Conservation (phyloP, 2,113 vertebrate genomes). For the Thunnus maccoyii region DNA sequence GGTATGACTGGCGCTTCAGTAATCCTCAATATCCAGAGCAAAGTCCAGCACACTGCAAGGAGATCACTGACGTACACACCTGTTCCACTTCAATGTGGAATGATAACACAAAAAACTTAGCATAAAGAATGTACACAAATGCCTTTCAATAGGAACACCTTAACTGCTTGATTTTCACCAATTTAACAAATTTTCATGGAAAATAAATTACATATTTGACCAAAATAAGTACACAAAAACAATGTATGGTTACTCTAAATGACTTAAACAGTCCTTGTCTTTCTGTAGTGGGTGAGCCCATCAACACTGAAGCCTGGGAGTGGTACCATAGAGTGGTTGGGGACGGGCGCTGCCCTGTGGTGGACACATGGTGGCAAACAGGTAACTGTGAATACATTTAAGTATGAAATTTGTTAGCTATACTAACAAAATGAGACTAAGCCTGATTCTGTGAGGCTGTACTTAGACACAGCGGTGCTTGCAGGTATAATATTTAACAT, state of each 20-base stretch:
- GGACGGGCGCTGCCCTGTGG: conserved; percentile 76
- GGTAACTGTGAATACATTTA: conserved; percentile 61
- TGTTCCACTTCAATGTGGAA: background rate
- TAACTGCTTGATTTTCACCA: background rate
- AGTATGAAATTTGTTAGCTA: background rate
- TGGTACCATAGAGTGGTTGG: conserved; percentile 83
- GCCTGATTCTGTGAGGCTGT: too few species aligned
- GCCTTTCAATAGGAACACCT: background rate
- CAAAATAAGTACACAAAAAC: background rate
- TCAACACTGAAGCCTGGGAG: conserved; percentile 84
- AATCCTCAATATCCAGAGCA: background rate
- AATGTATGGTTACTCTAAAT: background rate
- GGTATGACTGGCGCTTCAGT: background rate
- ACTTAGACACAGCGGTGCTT: too few species aligned
- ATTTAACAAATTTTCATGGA: background rate
- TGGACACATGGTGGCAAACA: conserved; percentile 86
- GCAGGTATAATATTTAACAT: too few species aligned
- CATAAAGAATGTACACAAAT: too few species aligned
- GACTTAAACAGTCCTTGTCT: conserved; percentile 5
- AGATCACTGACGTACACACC: conserved; percentile 1
- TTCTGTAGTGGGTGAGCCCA: conserved; percentile 82
- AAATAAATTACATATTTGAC: background rate
- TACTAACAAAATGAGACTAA: background rate
- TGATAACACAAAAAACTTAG: background rate
- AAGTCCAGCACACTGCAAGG: background rate